Conservation (phyloP, 2,888 invertebrate genomes). For the Ectemnius continuus region DNA sequence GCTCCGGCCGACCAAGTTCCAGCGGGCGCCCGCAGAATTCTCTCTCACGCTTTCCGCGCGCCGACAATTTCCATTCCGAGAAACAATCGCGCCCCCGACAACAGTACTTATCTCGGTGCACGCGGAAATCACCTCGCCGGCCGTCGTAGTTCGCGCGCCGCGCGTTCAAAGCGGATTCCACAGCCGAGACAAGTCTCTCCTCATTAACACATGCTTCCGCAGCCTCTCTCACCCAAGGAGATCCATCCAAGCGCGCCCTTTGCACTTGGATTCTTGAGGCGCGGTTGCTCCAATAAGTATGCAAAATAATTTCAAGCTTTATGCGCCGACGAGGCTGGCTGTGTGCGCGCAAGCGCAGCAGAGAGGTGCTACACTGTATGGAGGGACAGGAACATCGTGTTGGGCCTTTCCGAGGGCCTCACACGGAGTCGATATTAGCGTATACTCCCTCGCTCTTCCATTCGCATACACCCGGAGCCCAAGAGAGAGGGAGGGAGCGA, state of each 20-base stretch:
- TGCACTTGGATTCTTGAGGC: not conserved
- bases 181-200: not conserved
- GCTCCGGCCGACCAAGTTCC: constrained; percentile 41
- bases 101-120: constrained; percentile 37
- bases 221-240: not conserved
- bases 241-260: not conserved
- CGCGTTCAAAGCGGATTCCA: too few relatives aligned
- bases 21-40: constrained; percentile 24
- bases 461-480: constrained; percentile 41
- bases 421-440: constrained; percentile 64
- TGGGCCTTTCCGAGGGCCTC: constrained; percentile 56
- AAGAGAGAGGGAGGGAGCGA: too few relatives aligned
- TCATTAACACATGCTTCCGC: not conserved
- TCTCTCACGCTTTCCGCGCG: constrained; percentile 63
- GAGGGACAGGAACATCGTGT: constrained; percentile 49
- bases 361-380: too few relatives aligned
- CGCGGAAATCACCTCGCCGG: constrained; percentile 63
- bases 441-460: constrained; percentile 49
- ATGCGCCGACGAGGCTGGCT: constrained; percentile 22
- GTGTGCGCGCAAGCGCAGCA: not conserved
- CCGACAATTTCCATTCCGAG: constrained; percentile 68
- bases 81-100: constrained; percentile 65
- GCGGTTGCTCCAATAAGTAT: constrained; percentile 4
- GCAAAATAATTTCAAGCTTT: constrained; percentile 47
- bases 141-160: constrained; percentile 49